phyloP scores from a whole-genome alignment of 35 echinoderm and acorn worm species.

The Heliocidaris tuberculata region DNA sequence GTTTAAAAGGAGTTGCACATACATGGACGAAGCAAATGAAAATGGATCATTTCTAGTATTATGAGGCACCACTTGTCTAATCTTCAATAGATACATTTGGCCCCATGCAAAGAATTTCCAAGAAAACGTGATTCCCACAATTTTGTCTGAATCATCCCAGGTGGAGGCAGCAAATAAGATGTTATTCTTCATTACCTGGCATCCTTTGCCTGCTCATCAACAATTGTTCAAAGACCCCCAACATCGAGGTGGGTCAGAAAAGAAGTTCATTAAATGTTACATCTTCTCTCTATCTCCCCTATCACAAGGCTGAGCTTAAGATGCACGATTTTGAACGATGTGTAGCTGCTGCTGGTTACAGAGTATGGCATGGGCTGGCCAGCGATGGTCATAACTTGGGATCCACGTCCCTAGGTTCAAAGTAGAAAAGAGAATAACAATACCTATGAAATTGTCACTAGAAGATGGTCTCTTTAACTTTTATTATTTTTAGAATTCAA shows the following conservation, averaged over 20 bases:
- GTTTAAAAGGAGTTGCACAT: neutral
- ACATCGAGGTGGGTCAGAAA: neutral
- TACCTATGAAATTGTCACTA: neutral
- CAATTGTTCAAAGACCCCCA: too few species aligned
- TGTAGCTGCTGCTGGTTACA: slow-evolving; percentile 2
- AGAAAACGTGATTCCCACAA: neutral
- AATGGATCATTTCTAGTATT: neutral
- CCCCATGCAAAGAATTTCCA: neutral
- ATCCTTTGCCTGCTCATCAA: too few species aligned
- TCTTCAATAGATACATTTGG: neutral
- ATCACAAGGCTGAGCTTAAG: neutral
- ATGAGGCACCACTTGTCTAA: neutral
- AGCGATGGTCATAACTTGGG: slow-evolving; percentile 23
- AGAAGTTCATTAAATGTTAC: neutral
- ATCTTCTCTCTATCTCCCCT: neutral
- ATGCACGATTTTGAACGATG: neutral
- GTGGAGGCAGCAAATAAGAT: neutral
- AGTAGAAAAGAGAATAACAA: neutral
- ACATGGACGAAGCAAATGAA: neutral
- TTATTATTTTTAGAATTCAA: too few species aligned
- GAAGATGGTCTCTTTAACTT: too few species aligned
- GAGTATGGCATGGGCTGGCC: neutral
- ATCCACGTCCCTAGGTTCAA: slow-evolving; percentile 9
- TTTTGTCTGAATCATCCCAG: neutral
- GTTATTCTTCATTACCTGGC: neutral